Evolutionary conservation across 2,113 vertebrate species (phyloP).

Genomic region (Pelusios castaneus): DNA sequence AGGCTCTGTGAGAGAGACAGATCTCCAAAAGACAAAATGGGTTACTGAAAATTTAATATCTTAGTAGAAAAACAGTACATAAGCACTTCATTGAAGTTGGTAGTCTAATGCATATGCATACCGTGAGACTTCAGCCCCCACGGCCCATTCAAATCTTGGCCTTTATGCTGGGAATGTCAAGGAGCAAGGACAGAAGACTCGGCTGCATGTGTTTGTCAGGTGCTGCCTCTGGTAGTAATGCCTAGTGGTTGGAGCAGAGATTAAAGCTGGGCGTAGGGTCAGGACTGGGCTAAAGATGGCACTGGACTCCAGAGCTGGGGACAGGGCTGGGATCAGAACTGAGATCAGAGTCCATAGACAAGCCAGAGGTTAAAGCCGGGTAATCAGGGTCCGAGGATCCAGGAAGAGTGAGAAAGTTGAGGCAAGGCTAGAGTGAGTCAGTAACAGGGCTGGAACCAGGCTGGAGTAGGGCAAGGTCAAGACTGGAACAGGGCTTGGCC

Average conservation of each 20-base stretch:
- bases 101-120: accelerated
- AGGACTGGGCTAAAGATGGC: background rate
- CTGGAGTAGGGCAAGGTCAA: too few relatives aligned
- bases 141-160: background rate
- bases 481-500: too few relatives aligned
- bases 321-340: background rate
- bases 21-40: background rate
- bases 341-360: background rate
- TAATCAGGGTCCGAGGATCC: background rate
- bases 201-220: background rate
- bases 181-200: conserved; percentile 1
- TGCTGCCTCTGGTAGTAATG: background rate
- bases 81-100: background rate
- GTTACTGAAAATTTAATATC: background rate
- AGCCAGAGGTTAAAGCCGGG: background rate
- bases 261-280: too few relatives aligned
- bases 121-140: background rate
- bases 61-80: background rate
- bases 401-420: background rate
- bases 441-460: too few relatives aligned
- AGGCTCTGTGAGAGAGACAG: background rate
- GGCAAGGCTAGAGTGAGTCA: too few relatives aligned
- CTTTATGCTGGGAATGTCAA: accelerated
- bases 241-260: background rate
- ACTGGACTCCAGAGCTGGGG: background rate